Percentiles rank a stretch among this genome's conserved stretches.
Evolutionary conservation across 2,888 invertebrate genomes (phyloP).

Genomic region (Gymnosoma rotundatum): DNA sequence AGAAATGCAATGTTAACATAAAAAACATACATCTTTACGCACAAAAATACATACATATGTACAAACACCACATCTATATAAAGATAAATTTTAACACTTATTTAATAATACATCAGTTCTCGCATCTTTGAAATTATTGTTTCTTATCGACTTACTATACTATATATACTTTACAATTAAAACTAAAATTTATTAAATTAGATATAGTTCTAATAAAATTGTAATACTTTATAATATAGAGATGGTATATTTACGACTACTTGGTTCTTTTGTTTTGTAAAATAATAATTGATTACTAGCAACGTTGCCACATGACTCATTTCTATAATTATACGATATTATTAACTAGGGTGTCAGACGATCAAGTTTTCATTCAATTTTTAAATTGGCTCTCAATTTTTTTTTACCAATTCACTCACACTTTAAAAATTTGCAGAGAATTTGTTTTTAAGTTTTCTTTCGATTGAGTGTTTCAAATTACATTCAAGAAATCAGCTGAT

Average conservation of each 20-base stretch:
- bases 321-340: too few relatives aligned
- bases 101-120: background rate
- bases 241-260: slow-evolving; percentile 5
- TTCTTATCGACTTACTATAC: background rate
- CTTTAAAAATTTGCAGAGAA: too few relatives aligned
- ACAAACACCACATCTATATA: slow-evolving; percentile 14
- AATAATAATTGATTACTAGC: background rate
- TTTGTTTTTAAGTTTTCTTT: too few relatives aligned
- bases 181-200: background rate
- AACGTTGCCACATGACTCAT: background rate
- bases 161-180: background rate
- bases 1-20: background rate
- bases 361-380: too few relatives aligned
- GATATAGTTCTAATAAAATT: slow-evolving; percentile 1
- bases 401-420: too few relatives aligned
- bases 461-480: too few relatives aligned
- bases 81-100: background rate
- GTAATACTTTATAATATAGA: slow-evolving; percentile 23
- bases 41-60: background rate
- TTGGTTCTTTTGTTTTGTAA: slow-evolving; percentile 6
- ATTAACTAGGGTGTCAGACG: too few relatives aligned
- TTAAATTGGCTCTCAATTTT: too few relatives aligned
- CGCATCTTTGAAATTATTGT: background rate
- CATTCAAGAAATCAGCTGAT: too few relatives aligned
- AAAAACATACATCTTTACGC: background rate